These are phyloP conservation scores for Myiopsitta monachus DNA, from an alignment of 2,113 vertebrate genomes.

Conservation along the genomic window DNA sequence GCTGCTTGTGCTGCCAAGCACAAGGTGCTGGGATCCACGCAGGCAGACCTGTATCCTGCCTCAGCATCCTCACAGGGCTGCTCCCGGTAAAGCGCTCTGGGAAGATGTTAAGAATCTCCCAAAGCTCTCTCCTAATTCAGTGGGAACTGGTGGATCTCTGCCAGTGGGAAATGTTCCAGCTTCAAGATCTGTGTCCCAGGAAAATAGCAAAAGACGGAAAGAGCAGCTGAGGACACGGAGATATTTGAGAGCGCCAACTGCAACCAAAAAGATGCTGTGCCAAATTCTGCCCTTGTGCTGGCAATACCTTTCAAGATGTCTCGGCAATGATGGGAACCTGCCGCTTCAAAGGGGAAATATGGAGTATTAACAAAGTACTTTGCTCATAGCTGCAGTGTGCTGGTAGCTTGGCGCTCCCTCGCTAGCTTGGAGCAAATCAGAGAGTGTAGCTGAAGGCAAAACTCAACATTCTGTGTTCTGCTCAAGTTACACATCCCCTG, in stretches of 20 bases:
- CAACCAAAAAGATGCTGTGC: neutral
- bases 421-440: neutral
- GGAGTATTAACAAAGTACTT: neutral
- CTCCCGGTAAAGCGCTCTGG: accelerated
- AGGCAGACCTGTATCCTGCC: neutral
- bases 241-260: neutral
- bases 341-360: neutral
- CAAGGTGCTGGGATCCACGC: accelerated
- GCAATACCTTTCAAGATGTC: neutral
- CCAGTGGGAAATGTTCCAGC: neutral
- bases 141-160: neutral
- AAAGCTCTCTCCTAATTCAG: neutral
- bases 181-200: neutral
- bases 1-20: neutral
- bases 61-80: neutral
- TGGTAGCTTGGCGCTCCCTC: neutral
- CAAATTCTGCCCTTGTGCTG: neutral
- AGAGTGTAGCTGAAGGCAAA: neutral
- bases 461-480: neutral
- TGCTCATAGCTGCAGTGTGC: accelerated
- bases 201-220: neutral
- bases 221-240: neutral
- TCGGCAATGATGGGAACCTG: neutral
- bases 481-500: neutral
- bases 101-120: neutral